phyloP scores from a whole-genome alignment of 2,797 vertebrate species.

The Sebastolobus altivelis region DNA sequence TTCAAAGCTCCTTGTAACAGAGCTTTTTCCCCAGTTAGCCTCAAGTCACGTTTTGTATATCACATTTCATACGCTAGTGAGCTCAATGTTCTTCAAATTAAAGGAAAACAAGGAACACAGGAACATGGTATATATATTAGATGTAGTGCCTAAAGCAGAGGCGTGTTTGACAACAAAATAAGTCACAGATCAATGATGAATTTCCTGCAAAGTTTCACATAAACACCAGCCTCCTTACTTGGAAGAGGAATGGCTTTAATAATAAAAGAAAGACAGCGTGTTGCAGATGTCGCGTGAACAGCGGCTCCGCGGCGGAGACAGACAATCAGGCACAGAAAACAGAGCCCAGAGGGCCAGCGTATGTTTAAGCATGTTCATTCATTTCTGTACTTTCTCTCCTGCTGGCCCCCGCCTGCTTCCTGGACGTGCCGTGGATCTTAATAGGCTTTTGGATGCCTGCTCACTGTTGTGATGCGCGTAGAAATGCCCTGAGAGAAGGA shows the following conservation, averaged over 20 bases:
- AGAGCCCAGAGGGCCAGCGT: constrained; percentile 59
- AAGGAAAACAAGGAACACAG: constrained; percentile 21
- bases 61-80: constrained; percentile 23
- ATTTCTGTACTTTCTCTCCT: constrained; percentile 71
- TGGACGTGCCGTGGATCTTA: constrained; percentile 73
- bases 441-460: constrained; percentile 57
- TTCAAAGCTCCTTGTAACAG: constrained; percentile 27
- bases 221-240: neutral
- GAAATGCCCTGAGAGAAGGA: constrained; percentile 34
- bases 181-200: constrained; percentile 31
- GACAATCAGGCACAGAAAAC: constrained; percentile 53
- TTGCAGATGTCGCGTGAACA: constrained; percentile 43
- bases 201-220: constrained; percentile 19
- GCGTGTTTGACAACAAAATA: constrained; percentile 19
- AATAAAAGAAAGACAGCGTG: constrained; percentile 37
- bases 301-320: constrained; percentile 34
- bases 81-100: neutral
- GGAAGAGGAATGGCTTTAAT: constrained; percentile 53
- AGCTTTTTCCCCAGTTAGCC: neutral
- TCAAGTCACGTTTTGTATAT: constrained; percentile 26
- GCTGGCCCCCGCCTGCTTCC: constrained; percentile 60
- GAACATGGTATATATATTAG: constrained; percentile 3
- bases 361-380: constrained; percentile 80
- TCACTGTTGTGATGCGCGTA: constrained; percentile 44
- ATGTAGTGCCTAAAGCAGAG: neutral